Base-by-base conservation (phyloP, 2,888 invertebrate genomes). In the Drosophila phalerata region DNA sequence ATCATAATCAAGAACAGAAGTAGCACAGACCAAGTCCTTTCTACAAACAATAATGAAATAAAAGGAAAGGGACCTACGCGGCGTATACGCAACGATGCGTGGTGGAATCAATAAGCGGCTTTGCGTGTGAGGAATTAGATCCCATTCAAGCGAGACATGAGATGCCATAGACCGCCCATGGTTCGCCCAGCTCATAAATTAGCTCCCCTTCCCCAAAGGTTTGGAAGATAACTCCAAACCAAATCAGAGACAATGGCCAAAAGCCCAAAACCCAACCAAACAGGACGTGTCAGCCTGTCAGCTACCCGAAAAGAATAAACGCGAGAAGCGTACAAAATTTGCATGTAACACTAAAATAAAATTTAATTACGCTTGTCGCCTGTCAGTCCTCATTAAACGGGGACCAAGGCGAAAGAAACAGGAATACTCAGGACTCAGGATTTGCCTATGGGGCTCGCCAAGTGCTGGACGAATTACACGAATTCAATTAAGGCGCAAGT, bases 321-420 rank as follows among this genome's bases (percentile, higher is more conserved):
- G 49, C 51, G 34, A 34, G 64, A 53, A 57, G 66, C 49, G 45
- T 42, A 22, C 45, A n/a, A 69, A 74, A 88, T 89, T 90, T 86
- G 88, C 91, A 90, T 90, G 89, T 84, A 86, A 77, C 88, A 90
- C 74, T 85, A 81, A 90, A 91, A 90, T 90, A 89, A 90, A 91
- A 90, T 90, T 90, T 90, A 90, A 90, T 90, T 90, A 90, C 88
- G 88, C 90, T 89, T 90, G 90, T 91, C 90, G 91, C 90, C 86
- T 90, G 90, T 90, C 90, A 90, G 85, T 91, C 77, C 89, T 90
- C 91, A 91, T 90, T 90, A 90, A 76, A 77, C 69, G 63, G 62
- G 52, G 40, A 28, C 30, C 17, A 11, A 32, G 30, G 19, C 32
- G 49, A 42, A 8, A 15, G 13, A 9, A 42, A 32, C 65, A 53